phyloP scores from a whole-genome alignment of 2,797 vertebrate species.

The Anas acuta region DNA sequence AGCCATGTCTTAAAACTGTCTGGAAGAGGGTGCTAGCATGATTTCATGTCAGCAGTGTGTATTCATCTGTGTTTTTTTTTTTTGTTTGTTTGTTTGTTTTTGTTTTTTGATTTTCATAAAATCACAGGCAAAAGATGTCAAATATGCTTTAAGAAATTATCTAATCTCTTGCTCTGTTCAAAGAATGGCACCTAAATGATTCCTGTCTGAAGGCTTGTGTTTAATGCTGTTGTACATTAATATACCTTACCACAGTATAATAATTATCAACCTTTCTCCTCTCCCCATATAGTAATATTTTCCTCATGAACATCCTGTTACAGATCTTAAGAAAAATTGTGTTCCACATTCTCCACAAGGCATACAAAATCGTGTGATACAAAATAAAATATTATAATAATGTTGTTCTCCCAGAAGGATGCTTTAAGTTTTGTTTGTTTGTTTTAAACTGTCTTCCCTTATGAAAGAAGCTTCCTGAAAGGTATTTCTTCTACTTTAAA shows the following conservation, averaged over 20 bases:
- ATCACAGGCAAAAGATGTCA: background rate
- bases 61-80: background rate
- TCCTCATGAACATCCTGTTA: background rate
- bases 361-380: background rate
- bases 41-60: background rate
- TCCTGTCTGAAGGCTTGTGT: background rate
- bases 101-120: background rate
- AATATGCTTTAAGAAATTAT: background rate
- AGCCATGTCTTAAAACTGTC: background rate
- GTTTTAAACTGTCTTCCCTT: background rate
- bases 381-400: background rate
- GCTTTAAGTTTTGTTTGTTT: background rate
- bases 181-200: background rate
- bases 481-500: background rate
- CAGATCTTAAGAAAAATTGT: background rate
- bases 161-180: background rate
- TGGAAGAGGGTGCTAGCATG: rapidly evolving
- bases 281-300: background rate
- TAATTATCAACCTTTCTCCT: background rate
- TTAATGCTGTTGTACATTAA: background rate
- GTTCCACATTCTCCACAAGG: background rate
- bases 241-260: rapidly evolving
- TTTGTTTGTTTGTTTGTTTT: too few species aligned
- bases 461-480: background rate
- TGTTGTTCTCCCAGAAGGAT: background rate